Conservation (phyloP, 2,797 vertebrate species). For the Thamnophis elegans region DNA sequence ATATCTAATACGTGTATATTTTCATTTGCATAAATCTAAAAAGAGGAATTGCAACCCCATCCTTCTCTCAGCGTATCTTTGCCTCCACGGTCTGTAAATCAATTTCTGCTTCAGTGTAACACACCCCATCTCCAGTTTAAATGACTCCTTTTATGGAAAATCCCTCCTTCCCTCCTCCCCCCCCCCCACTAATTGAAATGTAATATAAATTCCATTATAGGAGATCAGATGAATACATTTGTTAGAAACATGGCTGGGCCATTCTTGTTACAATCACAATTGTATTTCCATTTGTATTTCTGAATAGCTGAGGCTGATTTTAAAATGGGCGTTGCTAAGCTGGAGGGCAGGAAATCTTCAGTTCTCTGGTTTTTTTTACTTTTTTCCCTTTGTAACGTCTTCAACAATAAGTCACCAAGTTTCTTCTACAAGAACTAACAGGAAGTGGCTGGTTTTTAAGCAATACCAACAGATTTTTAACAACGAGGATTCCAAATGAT, state of each 20-base stretch:
- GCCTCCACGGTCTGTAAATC: not conserved
- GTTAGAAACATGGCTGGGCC: conserved; percentile 27
- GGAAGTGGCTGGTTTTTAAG: conserved; percentile 65
- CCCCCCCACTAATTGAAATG: conserved; percentile 36
- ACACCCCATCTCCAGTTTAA: not conserved
- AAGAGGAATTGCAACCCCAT: not conserved
- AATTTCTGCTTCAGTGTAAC: not conserved
- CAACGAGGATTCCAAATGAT: conserved; percentile 51
- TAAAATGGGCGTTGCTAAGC: conserved; percentile 37
- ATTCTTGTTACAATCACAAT: conserved; percentile 60
- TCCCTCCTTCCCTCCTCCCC: not conserved
- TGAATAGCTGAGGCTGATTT: conserved; percentile 49
- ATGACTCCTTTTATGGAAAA: not conserved
- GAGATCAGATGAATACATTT: conserved; percentile 52
- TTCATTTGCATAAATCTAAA: not conserved
- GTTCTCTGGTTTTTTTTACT: conserved; percentile 48
- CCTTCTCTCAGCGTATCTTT: not conserved
- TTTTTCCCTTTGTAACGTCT: conserved; percentile 51
- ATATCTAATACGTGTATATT: not conserved
- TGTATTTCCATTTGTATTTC: conserved; percentile 62
- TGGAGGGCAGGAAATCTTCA: conserved; percentile 50
- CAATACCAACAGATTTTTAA: conserved; percentile 61
- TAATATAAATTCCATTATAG: conserved; percentile 55
- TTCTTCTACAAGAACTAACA: conserved; percentile 59
- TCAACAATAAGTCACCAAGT: conserved; percentile 43